A percentile compares a stretch with the other conserved stretches of the same genome.
These are phyloP conservation scores for Habrosyne pyritoides DNA, from an alignment of 2,888 invertebrate genomes.

Conservation along the genomic window DNA sequence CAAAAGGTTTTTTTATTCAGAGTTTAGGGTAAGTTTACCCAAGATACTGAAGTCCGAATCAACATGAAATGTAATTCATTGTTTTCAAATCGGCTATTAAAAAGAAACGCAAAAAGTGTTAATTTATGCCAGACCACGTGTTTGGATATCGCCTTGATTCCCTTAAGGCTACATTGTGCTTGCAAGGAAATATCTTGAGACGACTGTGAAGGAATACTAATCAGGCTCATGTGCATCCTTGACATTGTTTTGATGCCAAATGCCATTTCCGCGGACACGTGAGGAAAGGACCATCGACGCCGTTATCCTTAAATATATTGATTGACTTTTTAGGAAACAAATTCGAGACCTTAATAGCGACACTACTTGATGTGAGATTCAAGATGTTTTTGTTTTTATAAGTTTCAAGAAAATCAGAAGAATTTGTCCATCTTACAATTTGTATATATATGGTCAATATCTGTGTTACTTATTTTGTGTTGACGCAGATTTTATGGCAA, in stretches of 20 bases:
- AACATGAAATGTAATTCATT: no score
- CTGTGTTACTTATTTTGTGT: no score
- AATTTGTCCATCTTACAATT: no score
- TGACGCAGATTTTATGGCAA: no score
- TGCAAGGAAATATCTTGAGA: constrained; percentile 46
- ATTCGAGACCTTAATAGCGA: neutral
- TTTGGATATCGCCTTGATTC: constrained; percentile 35
- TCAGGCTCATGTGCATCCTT: constrained; percentile 41
- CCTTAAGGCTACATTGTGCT: constrained; percentile 45
- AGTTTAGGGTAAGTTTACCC: no score
- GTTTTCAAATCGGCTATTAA: no score
- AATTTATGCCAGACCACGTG: neutral
- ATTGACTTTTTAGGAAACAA: constrained; percentile 2
- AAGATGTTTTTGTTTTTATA: neutral
- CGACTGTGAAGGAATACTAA: constrained; percentile 49
- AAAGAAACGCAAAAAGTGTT: neutral
- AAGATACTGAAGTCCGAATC: no score
- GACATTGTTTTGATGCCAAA: constrained; percentile 49
- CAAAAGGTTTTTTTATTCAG: no score
- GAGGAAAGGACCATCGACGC: constrained; percentile 16
- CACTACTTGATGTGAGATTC: neutral
- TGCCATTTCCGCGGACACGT: constrained; percentile 39
- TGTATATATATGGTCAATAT: no score
- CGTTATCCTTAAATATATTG: constrained; percentile 7
- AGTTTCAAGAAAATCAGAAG: neutral